Conservation (phyloP, 2,797 vertebrate species). For the Rhabdophis nuchalis region DNA sequence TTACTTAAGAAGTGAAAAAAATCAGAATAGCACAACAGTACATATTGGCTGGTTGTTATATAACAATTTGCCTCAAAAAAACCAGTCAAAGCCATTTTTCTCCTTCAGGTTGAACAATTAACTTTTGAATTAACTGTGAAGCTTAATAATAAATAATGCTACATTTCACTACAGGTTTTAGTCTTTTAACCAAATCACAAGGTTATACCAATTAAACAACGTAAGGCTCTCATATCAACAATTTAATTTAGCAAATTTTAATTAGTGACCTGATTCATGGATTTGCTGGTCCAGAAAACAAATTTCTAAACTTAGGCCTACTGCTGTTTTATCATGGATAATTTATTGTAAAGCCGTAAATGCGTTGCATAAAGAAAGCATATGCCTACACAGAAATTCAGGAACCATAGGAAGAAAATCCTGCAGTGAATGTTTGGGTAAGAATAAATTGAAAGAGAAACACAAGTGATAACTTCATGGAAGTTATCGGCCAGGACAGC, state of each 20-base stretch:
- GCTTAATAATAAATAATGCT: constrained; percentile 24
- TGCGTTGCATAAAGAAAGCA: not conserved
- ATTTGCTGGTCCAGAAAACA: not conserved
- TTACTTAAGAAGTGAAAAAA: not conserved
- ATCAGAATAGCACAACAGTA: not conserved
- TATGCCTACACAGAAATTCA: not conserved
- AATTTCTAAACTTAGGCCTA: not conserved
- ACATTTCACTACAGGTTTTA: not conserved
- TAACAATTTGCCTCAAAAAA: not conserved
- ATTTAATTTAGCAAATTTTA: not conserved
- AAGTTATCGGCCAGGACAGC: not conserved
- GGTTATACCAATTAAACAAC: not conserved
- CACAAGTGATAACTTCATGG: not conserved
- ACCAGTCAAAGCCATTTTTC: not conserved
- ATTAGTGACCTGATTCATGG: not conserved
- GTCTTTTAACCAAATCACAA: not conserved
- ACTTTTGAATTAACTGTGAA: constrained; percentile 33
- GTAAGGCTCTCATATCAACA: not conserved
- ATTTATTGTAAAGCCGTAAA: not conserved
- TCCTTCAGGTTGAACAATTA: not conserved
- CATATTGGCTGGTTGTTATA: not conserved
- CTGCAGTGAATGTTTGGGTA: not conserved
- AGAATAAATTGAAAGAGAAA: not conserved
- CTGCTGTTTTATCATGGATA: not conserved
- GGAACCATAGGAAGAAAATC: not conserved